Base-by-base conservation (phyloP, 1,140 invertebrate species). In the Manduca sexta region DNA sequence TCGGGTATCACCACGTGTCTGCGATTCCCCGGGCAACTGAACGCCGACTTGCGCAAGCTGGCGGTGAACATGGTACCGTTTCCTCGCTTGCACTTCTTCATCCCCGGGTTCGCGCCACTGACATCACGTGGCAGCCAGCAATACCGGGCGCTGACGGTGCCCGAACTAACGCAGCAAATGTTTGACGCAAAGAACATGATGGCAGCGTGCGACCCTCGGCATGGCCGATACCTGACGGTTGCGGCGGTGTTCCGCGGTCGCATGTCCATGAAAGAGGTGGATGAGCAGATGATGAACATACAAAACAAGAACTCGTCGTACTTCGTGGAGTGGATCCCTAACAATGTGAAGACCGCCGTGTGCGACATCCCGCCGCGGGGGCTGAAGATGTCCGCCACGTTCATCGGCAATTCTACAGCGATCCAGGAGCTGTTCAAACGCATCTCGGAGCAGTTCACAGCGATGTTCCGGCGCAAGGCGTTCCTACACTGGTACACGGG, bases 21-120 rank as follows among this genome's bases (percentile, higher is more conserved):
- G 55, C 74, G 91, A 64, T 96, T 93, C 65, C 91, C 91, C 2
- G 91, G 94, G 53, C 94, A 96, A 73, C 72, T 96, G 55, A 97
- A 96, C 71, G 93, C 94, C 3, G 94, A 96, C 87, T 85, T 97
- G 17, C 85, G 94, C 7, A 96, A n/a, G n/a, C n/a, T n/a, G n/a
- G n/a, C n/a, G n/a, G n/a, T n/a, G n/a, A n/a, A n/a, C n/a, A n/a
- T n/a, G 96, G 96, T 97, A 14, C 96, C 96, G 39, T 97, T 96
- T 86, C 96, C 96, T 52, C 92, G 96, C 74, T 89, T 98, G 17
- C 96, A 97, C 82, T 97, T 97, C 90, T 97, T 97, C 85, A 96
- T 97, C 90, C 95, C 95, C 31, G 96, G 96, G 1, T 97, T 97
- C 79, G 95, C 95, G 31, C 95, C 96, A 3, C 88, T 98, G n/a